These are phyloP conservation scores for Aleiodes leptofemur DNA, from an alignment of 2,888 invertebrate genomes.

Conservation along the genomic window DNA sequence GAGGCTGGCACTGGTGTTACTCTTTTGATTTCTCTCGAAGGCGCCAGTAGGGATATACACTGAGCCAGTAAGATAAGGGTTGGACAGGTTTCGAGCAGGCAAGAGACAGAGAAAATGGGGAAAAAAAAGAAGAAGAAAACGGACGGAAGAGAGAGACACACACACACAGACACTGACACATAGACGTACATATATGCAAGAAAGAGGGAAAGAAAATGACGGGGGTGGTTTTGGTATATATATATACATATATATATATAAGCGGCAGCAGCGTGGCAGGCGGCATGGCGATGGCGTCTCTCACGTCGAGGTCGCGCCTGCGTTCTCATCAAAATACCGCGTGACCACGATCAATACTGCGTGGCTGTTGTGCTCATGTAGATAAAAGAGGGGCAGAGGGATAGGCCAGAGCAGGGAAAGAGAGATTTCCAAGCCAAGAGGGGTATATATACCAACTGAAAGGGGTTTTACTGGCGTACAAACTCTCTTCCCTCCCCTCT, in stretches of 20 bases:
- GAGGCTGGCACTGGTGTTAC: neutral
- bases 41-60: slow-evolving; percentile 19
- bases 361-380: slow-evolving; percentile 52
- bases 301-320: slow-evolving; percentile 75
- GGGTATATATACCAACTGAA: slow-evolving; percentile 17
- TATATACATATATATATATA: neutral
- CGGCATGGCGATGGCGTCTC: slow-evolving; percentile 75
- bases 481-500: slow-evolving; percentile 45
- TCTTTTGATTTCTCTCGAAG: neutral
- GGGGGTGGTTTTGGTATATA: slow-evolving; percentile 28
- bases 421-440: slow-evolving; percentile 15
- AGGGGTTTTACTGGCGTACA: neutral
- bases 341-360: slow-evolving; percentile 73
- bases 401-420: neutral
- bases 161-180: neutral
- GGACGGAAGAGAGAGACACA: neutral
- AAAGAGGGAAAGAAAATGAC: slow-evolving; percentile 41
- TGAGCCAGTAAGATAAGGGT: slow-evolving; percentile 23
- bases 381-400: slow-evolving; percentile 18
- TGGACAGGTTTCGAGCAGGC: slow-evolving; percentile 12
- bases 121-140: slow-evolving; percentile 2
- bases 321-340: slow-evolving; percentile 73
- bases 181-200: slow-evolving; percentile 14
- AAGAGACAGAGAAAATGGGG: slow-evolving; percentile 11
- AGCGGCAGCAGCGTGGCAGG: slow-evolving; percentile 73